phyloP scores from a whole-genome alignment of 2,888 invertebrate genomes.

The Lithophane semibrunnea region DNA sequence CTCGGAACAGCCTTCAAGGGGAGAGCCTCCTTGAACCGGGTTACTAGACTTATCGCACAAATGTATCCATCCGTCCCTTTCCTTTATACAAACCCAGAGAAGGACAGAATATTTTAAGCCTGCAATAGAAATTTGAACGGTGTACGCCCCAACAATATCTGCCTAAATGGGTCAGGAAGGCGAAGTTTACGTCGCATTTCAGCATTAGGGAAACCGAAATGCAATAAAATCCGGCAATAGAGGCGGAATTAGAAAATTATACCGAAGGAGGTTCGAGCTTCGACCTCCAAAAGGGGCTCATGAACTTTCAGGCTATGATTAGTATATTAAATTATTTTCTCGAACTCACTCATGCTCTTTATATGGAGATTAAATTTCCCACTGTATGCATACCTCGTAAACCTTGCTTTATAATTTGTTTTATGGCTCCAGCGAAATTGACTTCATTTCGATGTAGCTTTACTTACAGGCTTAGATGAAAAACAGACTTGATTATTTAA shows the following conservation, averaged over 20 bases:
- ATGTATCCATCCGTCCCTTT: constrained; percentile 74
- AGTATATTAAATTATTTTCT: constrained; percentile 56
- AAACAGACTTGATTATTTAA: background rate
- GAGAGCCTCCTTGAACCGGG: constrained; percentile 77
- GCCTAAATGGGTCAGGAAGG: constrained; percentile 90
- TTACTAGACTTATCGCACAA: constrained; percentile 79
- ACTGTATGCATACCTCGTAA: constrained; percentile 41
- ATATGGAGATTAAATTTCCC: constrained; percentile 53
- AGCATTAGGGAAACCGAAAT: constrained; percentile 85
- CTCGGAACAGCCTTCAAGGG: constrained; percentile 75
- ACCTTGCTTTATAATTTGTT: constrained; percentile 38
- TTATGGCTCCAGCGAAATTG: constrained; percentile 13
- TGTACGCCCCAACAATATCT: constrained; percentile 84
- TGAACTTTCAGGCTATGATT: constrained; percentile 59
- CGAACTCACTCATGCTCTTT: constrained; percentile 35
- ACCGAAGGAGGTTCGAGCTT: constrained; percentile 67
- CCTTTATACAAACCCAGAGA: constrained; percentile 69
- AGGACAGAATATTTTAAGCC: constrained; percentile 78
- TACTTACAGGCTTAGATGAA: background rate
- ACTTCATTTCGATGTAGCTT: background rate
- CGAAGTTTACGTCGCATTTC: constrained; percentile 88
- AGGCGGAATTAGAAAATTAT: constrained; percentile 85
- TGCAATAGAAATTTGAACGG: constrained; percentile 84
- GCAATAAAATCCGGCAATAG: constrained; percentile 84
- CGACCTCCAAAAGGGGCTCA: constrained; percentile 58